These are phyloP conservation scores for Eupleurogrammus muticus DNA, from an alignment of 2,797 vertebrate species.

Conservation along the genomic window DNA sequence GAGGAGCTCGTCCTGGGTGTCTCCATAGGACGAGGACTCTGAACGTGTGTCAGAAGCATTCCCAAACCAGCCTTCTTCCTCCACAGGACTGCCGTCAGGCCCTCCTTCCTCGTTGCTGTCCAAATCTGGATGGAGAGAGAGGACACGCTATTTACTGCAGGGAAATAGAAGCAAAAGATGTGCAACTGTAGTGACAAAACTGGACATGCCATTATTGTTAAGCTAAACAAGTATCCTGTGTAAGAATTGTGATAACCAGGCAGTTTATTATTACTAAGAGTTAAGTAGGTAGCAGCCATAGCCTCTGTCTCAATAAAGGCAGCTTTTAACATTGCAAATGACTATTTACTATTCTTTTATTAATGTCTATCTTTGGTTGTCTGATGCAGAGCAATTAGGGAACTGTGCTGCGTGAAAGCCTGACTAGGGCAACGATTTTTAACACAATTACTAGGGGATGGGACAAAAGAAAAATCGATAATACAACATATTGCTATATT, in stretches of 20 bases:
- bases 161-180: slow-evolving; percentile 3
- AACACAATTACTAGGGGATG: slow-evolving; percentile 19
- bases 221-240: slow-evolving; percentile 10
- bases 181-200: background rate
- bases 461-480: too few species aligned
- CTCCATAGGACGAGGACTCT: slow-evolving; percentile 94
- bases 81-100: slow-evolving; percentile 89
- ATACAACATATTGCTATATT: too few species aligned
- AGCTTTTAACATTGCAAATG: slow-evolving; percentile 18
- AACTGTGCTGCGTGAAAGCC: slow-evolving; percentile 8
- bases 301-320: slow-evolving; percentile 14
- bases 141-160: slow-evolving; percentile 12
- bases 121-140: slow-evolving; percentile 86
- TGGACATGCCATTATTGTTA: slow-evolving; percentile 2
- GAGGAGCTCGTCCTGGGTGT: slow-evolving; percentile 91
- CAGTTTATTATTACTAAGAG: slow-evolving; percentile 14
- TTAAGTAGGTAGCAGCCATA: slow-evolving; percentile 10
- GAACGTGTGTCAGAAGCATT: slow-evolving; percentile 90
- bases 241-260: slow-evolving; percentile 19
- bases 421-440: slow-evolving; percentile 8
- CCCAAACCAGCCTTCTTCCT: slow-evolving; percentile 97
- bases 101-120: slow-evolving; percentile 93
- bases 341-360: slow-evolving; percentile 21
- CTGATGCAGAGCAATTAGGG: slow-evolving; percentile 22
- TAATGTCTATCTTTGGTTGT: slow-evolving; percentile 22